A percentile compares a stretch with the other conserved stretches of the same genome.
These are phyloP conservation scores for Chelmon rostratus DNA, from an alignment of 2,797 vertebrate species.

Conservation along the genomic window DNA sequence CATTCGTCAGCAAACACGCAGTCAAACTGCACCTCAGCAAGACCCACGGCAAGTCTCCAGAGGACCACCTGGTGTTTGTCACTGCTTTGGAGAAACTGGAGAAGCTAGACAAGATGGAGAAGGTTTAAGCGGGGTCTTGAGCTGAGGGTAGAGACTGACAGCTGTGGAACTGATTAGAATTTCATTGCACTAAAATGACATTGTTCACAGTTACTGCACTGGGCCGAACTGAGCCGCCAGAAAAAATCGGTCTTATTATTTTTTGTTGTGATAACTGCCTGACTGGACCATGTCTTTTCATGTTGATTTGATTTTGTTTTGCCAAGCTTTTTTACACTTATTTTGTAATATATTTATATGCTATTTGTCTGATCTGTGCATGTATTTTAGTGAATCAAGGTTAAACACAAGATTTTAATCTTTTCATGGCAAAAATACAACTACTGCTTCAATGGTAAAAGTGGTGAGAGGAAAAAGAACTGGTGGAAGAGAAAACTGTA, in stretches of 20 bases:
- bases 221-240: slow-evolving; percentile 86
- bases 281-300: slow-evolving; percentile 87
- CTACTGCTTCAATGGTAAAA: slow-evolving; percentile 85
- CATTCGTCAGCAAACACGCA: slow-evolving; percentile 99
- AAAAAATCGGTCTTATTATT: slow-evolving; percentile 84
- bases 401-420: slow-evolving; percentile 96
- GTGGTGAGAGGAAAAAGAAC: slow-evolving; percentile 68
- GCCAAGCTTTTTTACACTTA: slow-evolving; percentile 87
- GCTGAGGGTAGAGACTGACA: slow-evolving; percentile 77
- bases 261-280: slow-evolving; percentile 86
- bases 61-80: slow-evolving; percentile 99
- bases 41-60: slow-evolving; percentile 99
- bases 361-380: slow-evolving; percentile 97
- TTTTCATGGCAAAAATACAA: slow-evolving; percentile 92
- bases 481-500: slow-evolving; percentile 79
- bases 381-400: slow-evolving; percentile 96
- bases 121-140: slow-evolving; percentile 74
- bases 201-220: slow-evolving; percentile 88
- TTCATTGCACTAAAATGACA: slow-evolving; percentile 88
- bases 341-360: slow-evolving; percentile 90
- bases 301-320: slow-evolving; percentile 81
- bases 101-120: slow-evolving; percentile 91
- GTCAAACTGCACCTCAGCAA: slow-evolving; percentile 99
- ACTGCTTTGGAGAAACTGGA: slow-evolving; percentile 98
- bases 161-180: slow-evolving; percentile 86